Evolutionary conservation across 1,140 invertebrate species (phyloP).

Genomic region (Akabosia matsudoensis): DNA sequence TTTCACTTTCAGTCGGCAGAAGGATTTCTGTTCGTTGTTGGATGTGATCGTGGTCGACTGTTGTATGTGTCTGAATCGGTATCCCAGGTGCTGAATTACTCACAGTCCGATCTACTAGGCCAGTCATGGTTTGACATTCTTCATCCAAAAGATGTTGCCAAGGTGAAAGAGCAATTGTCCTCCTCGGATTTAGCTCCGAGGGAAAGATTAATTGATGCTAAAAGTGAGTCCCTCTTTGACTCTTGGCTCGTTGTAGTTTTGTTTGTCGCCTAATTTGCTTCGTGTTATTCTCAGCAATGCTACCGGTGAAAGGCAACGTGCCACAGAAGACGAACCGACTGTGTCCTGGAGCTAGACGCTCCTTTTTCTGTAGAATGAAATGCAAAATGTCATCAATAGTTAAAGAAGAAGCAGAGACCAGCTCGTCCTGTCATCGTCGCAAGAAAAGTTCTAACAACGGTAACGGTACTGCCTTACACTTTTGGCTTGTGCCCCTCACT

Average conservation of each 20-base stretch:
- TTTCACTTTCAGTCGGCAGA: constrained; percentile 70
- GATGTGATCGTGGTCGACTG: constrained; percentile 84
- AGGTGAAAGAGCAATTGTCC: constrained; percentile 91
- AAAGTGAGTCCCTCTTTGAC: constrained; percentile 58
- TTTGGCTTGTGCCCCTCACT: too few species aligned
- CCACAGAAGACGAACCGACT: constrained; percentile 68
- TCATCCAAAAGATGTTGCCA: constrained; percentile 89
- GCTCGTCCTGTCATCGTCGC: constrained; percentile 60
- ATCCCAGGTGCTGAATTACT: constrained; percentile 75
- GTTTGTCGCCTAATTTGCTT: background rate
- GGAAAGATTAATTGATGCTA: constrained; percentile 85
- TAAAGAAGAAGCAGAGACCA: constrained; percentile 71
- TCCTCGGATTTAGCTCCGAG: constrained; percentile 83
- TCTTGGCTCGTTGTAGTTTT: background rate
- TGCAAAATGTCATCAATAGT: constrained; percentile 61
- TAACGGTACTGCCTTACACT: background rate
- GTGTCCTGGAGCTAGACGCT: constrained; percentile 81
- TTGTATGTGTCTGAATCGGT: constrained; percentile 90
- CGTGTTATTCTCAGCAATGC: constrained; percentile 65
- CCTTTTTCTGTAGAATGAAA: constrained; percentile 93
- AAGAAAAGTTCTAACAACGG: constrained; percentile 58
- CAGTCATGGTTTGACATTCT: constrained; percentile 93
- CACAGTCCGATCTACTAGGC: constrained; percentile 81
- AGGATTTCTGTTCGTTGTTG: constrained; percentile 89
- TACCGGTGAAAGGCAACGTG: constrained; percentile 82